Evolutionary conservation across 2,888 invertebrate genomes (phyloP).

Genomic region (Tetrapedia diversipes): DNA sequence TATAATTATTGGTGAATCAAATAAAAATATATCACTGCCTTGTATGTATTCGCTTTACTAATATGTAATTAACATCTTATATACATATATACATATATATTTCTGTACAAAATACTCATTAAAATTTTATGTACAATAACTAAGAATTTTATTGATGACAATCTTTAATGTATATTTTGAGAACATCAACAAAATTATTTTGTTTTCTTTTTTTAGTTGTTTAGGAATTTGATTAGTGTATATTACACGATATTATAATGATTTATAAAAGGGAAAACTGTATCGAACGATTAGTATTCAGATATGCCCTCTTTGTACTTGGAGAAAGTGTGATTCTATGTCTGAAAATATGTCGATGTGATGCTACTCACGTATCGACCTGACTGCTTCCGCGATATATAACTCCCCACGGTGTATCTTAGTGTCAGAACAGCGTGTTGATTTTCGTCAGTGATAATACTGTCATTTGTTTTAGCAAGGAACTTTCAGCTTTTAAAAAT

Average conservation of each 20-base stretch:
- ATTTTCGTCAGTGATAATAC: constrained; percentile 66
- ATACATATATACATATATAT: too few species aligned
- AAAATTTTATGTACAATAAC: constrained; percentile 25
- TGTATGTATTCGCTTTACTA: constrained; percentile 13
- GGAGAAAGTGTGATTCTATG: constrained; percentile 71
- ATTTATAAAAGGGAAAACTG: constrained; percentile 35
- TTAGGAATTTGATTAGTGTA: constrained; percentile 4
- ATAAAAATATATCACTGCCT: constrained; percentile 18
- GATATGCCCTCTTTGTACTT: constrained; percentile 54
- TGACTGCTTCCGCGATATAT: constrained; percentile 78
- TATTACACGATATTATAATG: background rate
- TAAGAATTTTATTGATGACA: constrained; percentile 1
- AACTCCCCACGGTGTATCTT: constrained; percentile 70
- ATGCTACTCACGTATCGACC: constrained; percentile 74
- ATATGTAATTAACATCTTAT: constrained; percentile 14
- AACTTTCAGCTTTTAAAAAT: background rate
- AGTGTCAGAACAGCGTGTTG: constrained; percentile 67
- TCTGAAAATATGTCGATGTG: constrained; percentile 56
- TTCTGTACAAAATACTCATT: constrained; percentile 26
- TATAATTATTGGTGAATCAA: constrained; percentile 16
- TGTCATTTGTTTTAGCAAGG: constrained; percentile 16
- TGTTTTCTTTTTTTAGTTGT: background rate
- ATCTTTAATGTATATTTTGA: background rate
- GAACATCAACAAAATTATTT: background rate
- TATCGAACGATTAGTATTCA: constrained; percentile 61